phyloP scores from a whole-genome alignment of 2,888 invertebrate genomes.

The Ichneumoninae sp. region DNA sequence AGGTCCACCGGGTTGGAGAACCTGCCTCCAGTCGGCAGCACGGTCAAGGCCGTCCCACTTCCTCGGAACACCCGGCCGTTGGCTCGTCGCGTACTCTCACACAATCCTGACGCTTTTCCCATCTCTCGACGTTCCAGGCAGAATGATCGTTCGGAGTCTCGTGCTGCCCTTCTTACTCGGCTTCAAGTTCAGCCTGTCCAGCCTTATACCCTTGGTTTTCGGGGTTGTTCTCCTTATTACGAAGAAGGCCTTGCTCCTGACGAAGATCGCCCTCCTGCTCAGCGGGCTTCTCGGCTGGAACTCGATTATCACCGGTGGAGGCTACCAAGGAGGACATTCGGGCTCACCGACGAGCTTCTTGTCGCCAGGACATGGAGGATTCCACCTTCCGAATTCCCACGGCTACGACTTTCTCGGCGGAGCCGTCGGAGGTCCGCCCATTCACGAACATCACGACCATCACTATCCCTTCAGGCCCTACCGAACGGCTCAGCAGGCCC shows the following conservation, averaged over 20 bases:
- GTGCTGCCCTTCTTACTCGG: constrained; percentile 92
- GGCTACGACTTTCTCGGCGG: constrained; percentile 54
- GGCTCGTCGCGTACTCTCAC: not conserved
- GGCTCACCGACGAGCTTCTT: constrained; percentile 50
- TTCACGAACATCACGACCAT: constrained; percentile 72
- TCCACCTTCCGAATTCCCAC: constrained; percentile 66
- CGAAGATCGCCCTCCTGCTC: constrained; percentile 90
- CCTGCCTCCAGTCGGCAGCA: constrained; percentile 77
- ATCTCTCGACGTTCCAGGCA: constrained; percentile 85
- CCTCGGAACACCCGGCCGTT: constrained; percentile 10
- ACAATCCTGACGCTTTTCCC: constrained; percentile 18
- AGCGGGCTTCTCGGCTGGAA: constrained; percentile 88
- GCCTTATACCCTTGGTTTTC: constrained; percentile 90
- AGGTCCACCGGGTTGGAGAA: constrained; percentile 62
- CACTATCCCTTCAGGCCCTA: constrained; percentile 73
- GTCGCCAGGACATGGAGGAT: constrained; percentile 62
- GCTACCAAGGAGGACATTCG: constrained; percentile 56
- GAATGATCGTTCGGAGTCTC: constrained; percentile 89
- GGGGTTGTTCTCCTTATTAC: constrained; percentile 89
- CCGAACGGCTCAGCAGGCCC: constrained; percentile 56
- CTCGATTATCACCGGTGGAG: constrained; percentile 78
- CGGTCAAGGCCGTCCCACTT: constrained; percentile 75
- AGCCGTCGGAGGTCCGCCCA: constrained; percentile 56
- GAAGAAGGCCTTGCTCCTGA: constrained; percentile 91
- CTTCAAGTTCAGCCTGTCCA: constrained; percentile 91